These are phyloP conservation scores for Leptonema lineaticorne DNA, from an alignment of 1,140 invertebrate genomes.

Conservation along the genomic window DNA sequence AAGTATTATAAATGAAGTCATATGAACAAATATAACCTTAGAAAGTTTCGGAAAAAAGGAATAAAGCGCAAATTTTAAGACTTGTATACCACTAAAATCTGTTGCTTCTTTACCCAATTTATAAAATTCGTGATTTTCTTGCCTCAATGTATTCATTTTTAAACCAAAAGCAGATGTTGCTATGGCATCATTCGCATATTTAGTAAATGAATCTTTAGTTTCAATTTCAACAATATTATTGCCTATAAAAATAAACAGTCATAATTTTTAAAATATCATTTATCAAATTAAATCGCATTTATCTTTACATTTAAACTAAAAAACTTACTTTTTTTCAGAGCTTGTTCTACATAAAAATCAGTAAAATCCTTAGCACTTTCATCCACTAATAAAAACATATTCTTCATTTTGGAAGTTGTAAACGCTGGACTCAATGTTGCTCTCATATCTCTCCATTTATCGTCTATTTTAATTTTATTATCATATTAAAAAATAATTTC, in stretches of 20 bases:
- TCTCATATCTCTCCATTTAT: conserved; percentile 36
- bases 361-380: conserved; percentile 26
- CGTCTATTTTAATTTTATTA: background rate
- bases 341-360: conserved; percentile 2
- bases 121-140: conserved; percentile 53
- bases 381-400: conserved; percentile 46
- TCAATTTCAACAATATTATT: conserved; percentile 46
- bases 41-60: background rate
- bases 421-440: conserved; percentile 31
- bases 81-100: conserved; percentile 43
- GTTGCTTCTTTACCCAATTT: conserved; percentile 47
- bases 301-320: background rate
- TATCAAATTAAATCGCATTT: background rate
- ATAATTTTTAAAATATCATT: background rate
- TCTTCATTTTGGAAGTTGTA: conserved; percentile 54
- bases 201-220: conserved; percentile 49
- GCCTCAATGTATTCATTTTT: conserved; percentile 49
- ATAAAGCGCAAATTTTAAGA: conserved; percentile 36
- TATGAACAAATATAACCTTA: background rate
- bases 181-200: conserved; percentile 55
- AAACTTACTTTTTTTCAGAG: background rate
- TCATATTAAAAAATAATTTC: background rate
- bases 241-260: background rate
- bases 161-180: conserved; percentile 56
- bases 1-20: background rate